phyloP scores from a whole-genome alignment of 2,888 invertebrate species.

The Philopedon plagiatum region DNA sequence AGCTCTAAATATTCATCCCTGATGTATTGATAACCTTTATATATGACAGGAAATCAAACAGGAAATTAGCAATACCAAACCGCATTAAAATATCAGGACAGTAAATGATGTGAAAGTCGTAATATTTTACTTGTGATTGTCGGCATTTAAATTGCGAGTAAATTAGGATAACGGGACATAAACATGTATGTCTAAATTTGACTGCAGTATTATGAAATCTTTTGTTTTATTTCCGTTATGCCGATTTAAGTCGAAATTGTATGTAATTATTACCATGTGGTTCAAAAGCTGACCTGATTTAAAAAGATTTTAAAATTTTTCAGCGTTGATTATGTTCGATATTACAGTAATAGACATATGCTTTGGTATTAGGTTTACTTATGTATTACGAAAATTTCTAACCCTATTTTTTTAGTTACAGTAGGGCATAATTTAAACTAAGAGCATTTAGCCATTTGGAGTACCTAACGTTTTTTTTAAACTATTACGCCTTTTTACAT shows the following conservation, averaged over 20 bases:
- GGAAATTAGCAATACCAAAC: not conserved
- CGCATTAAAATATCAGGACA: not conserved
- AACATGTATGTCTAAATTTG: not conserved
- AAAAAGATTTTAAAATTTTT: too few species aligned
- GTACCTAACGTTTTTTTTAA: too few species aligned
- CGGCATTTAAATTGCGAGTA: conserved; percentile 2
- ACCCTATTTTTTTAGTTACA: too few species aligned
- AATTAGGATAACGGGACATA: not conserved
- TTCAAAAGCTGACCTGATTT: too few species aligned
- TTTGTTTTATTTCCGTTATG: not conserved
- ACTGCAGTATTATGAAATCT: not conserved
- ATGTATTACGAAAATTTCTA: too few species aligned
- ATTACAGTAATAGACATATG: too few species aligned
- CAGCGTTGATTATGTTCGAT: too few species aligned
- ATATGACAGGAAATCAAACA: conserved; percentile 7
- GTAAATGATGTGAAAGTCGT: conserved; percentile 8
- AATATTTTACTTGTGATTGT: conserved; percentile 7
- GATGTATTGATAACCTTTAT: not conserved
- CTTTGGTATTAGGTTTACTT: too few species aligned
- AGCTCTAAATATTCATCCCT: not conserved
- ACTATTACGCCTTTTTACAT: too few species aligned
- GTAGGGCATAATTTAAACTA: too few species aligned
- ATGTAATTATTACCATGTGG: too few species aligned
- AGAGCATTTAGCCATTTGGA: too few species aligned
- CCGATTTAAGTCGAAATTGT: not conserved